Percentiles rank a stretch among this genome's conserved stretches.
Evolutionary conservation across 2,113 vertebrate species (phyloP).

Genomic region (Zeus faber): DNA sequence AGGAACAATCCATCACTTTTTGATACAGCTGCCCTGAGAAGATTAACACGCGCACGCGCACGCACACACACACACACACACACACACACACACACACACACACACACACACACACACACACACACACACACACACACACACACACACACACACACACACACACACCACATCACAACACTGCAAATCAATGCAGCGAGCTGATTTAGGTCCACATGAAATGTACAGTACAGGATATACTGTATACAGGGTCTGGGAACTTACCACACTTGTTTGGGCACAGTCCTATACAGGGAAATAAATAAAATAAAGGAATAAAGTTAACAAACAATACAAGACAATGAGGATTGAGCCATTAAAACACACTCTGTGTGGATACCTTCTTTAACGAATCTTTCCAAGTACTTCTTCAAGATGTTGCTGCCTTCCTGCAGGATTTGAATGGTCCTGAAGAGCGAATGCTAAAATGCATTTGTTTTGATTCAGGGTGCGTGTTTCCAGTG

Average conservation of each 20-base stretch:
- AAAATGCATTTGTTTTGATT: no score
- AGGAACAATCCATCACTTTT: conserved; percentile 65
- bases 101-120: conserved; percentile 6
- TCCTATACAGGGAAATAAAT: conserved; percentile 46
- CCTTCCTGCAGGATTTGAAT: conserved; percentile 68
- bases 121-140: conserved; percentile 10
- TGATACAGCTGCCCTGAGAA: conserved; percentile 64
- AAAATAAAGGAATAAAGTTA: no score
- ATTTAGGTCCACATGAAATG: neutral
- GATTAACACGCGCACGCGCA: conserved; percentile 13
- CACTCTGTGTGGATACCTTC: conserved; percentile 43
- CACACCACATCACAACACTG: neutral
- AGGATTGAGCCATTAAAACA: neutral
- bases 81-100: conserved; percentile 14
- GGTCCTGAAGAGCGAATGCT: no score
- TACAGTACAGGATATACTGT: no score
- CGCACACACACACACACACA: neutral
- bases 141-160: neutral
- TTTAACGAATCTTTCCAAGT: conserved; percentile 59
- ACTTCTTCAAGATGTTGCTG: conserved; percentile 59
- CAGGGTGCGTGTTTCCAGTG: no score
- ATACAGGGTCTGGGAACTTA: conserved; percentile 39
- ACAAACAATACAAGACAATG: no score
- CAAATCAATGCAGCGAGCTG: neutral
- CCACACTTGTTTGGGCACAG: conserved; percentile 75